Percentiles rank a stretch among this genome's conserved stretches.
Evolutionary conservation across 2,113 vertebrate species (phyloP).

Genomic region (Vicugna pacos): DNA sequence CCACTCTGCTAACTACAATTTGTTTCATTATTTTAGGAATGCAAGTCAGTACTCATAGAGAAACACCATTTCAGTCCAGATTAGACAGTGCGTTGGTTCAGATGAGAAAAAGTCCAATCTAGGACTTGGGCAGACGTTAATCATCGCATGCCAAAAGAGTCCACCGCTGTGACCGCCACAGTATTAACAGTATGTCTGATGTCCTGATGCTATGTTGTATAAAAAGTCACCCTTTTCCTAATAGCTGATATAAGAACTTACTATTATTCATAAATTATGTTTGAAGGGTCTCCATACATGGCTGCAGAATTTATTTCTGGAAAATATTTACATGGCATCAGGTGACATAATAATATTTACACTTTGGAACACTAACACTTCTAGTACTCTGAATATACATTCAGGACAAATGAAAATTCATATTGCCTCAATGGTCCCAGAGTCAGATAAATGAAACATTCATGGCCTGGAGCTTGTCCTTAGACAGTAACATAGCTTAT

Average conservation of each 20-base stretch:
- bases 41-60: not conserved
- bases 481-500: not conserved
- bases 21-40: not conserved
- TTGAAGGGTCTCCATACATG: not conserved
- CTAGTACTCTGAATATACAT: not conserved
- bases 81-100: not conserved
- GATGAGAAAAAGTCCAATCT: not conserved
- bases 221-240: conserved; percentile 45
- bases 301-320: not conserved
- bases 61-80: not conserved
- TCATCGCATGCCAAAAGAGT: not conserved
- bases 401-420: not conserved
- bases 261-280: conserved; percentile 49
- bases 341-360: not conserved
- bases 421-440: not conserved
- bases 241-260: not conserved
- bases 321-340: not conserved
- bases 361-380: not conserved
- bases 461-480: not conserved
- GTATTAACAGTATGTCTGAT: conserved; percentile 64
- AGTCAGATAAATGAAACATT: not conserved
- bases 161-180: not conserved
- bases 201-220: conserved; percentile 5
- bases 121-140: not conserved
- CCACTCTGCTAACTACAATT: not conserved